Base-by-base conservation (phyloP, 2,888 invertebrate species). In the Chrysomela aeneicollis region DNA sequence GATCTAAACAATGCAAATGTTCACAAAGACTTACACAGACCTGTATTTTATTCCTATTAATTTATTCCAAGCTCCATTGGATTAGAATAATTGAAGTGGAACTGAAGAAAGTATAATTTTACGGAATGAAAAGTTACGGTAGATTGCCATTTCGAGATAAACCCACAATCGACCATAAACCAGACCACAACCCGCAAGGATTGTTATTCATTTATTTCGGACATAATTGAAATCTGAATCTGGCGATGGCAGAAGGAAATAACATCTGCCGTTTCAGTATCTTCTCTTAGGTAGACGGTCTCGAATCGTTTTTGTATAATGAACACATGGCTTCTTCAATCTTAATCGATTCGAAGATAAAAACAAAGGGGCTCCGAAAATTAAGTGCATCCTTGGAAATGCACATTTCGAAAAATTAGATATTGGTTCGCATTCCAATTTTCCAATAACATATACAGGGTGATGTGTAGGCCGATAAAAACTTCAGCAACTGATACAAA, bases 161-260 rank as follows among this genome's bases (percentile, higher is more conserved):
- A 42, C 42, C 42, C 42, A 42, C 42, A 46, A 18, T 37, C 42
- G 42, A 55, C 55, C 22, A 47, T n/a, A 47, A 19, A 42, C 22
- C 22, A 21, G 21, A 49, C 49, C 49, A 57, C 46, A 57, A 57
- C 26, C 57, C n/a, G 30, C 30, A 57, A 32, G 21, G 57, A 30
- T 57, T 26, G 42, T 57, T 15, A 26, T 57, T 42, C 42, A 57
- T 57, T 57, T 21, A 46, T 57, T 57, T 46, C 42, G 42, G 46
- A 8, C 46, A 12, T 30, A 57, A 57, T 57, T 3, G 26, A 18
- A 57, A 10, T 46, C 12, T 46, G 6, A 46, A 57, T 26, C 57
- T 57, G 46, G 46, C 42, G 46, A 46, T 30, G 57, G 37, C n/a
- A 2, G 4, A 15, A 42, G 12, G 46, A 46, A 57, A 57, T 18